phyloP scores from a whole-genome alignment of 2,797 vertebrate species.

The Nyctalus aviator region DNA sequence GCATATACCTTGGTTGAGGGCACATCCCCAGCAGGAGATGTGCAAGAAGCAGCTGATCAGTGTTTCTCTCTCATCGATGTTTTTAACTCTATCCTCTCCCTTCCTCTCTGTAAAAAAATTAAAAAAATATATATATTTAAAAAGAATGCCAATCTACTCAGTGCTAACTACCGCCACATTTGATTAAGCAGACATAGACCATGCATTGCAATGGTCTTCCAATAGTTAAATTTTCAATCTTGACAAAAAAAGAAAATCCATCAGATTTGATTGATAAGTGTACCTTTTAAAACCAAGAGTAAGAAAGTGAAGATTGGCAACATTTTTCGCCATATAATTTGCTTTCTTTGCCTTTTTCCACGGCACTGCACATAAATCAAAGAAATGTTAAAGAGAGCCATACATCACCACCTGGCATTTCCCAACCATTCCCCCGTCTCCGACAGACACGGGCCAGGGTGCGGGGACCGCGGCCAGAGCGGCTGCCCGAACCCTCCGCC shows the following conservation, averaged over 20 bases:
- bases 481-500: slow-evolving; percentile 76
- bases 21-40: too few relatives aligned
- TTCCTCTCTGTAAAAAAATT: too few relatives aligned
- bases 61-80: too few relatives aligned
- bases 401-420: slow-evolving; percentile 90
- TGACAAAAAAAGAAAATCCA: slow-evolving; percentile 83
- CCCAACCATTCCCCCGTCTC: slow-evolving; percentile 88
- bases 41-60: too few relatives aligned
- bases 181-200: slow-evolving; percentile 14
- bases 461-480: slow-evolving; percentile 73
- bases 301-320: slow-evolving; percentile 87
- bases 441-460: slow-evolving; percentile 85
- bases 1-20: too few relatives aligned
- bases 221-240: slow-evolving; percentile 86
- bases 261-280: slow-evolving; percentile 90
- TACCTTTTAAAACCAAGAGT: slow-evolving; percentile 86
- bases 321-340: slow-evolving; percentile 89
- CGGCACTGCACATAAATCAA: slow-evolving; percentile 90
- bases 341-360: slow-evolving; percentile 91
- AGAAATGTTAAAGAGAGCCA: slow-evolving; percentile 89
- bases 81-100: too few relatives aligned
- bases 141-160: background rate
- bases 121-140: too few relatives aligned
- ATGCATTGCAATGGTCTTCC: slow-evolving; percentile 40
- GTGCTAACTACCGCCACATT: background rate